Evolutionary conservation across 2,888 invertebrate species (phyloP).

Genomic region (Dysmachus trigonus): DNA sequence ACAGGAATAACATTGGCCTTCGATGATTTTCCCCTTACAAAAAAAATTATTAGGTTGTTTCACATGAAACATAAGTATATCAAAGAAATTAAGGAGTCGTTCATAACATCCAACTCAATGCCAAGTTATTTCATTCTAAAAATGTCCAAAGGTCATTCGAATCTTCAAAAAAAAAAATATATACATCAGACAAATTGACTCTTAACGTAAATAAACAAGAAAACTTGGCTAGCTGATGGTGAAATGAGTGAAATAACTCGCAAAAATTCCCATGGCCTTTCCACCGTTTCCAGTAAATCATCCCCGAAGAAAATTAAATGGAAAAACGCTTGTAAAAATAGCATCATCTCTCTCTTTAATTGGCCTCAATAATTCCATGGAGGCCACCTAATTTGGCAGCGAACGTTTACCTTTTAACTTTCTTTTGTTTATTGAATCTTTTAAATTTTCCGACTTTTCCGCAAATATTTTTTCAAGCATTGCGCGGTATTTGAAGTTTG

Average conservation of each 20-base stretch:
- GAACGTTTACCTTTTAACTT: conserved; percentile 20
- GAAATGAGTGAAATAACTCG: not conserved
- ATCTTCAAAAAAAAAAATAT: too few relatives aligned
- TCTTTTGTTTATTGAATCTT: conserved; percentile 26
- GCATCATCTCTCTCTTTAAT: not conserved
- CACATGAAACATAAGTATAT: too few relatives aligned
- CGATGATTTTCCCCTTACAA: too few relatives aligned
- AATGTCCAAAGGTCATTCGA: not conserved
- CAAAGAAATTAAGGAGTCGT: too few relatives aligned
- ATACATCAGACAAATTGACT: not conserved
- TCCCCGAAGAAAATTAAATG: not conserved
- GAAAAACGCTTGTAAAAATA: not conserved
- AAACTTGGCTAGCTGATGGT: not conserved
- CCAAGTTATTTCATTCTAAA: not conserved
- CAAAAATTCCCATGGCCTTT: not conserved
- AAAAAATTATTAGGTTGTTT: too few relatives aligned
- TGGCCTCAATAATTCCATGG: conserved; percentile 11
- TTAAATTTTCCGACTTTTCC: conserved; percentile 2
- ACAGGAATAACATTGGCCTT: too few relatives aligned
- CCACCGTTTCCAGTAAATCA: not conserved
- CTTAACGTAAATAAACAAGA: not conserved
- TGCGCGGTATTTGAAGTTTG: conserved; percentile 4
- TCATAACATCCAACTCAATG: too few relatives aligned
- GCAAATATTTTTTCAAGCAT: conserved; percentile 13
- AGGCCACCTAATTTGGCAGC: not conserved